Evolutionary conservation across 1,140 invertebrate species (phyloP).

Genomic region (Atta cephalotes): DNA sequence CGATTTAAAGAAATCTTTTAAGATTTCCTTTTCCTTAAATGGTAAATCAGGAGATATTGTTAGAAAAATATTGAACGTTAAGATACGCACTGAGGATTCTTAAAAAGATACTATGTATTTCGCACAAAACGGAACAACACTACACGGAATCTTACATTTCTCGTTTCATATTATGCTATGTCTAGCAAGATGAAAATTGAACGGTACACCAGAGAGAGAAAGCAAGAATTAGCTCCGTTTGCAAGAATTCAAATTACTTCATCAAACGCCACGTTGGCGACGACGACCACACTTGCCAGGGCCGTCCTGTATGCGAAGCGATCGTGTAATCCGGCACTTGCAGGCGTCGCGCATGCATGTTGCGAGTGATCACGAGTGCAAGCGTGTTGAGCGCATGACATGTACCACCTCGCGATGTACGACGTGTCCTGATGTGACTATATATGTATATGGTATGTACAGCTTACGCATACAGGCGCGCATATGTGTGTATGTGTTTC

Average conservation of each 20-base stretch:
- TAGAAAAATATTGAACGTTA: background rate
- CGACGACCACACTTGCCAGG: constrained; percentile 18
- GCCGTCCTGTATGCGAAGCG: constrained; percentile 45
- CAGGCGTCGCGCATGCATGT: constrained; percentile 39
- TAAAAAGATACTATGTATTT: background rate
- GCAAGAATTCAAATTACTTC: constrained; percentile 64
- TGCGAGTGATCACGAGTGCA: constrained; percentile 2
- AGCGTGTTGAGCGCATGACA: constrained; percentile 14
- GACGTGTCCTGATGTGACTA: constrained; percentile 60
- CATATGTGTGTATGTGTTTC: background rate
- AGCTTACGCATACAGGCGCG: background rate
- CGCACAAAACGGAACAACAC: background rate
- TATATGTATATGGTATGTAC: constrained; percentile 18
- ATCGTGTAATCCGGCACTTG: constrained; percentile 64
- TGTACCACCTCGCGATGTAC: constrained; percentile 52
- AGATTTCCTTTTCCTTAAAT: background rate
- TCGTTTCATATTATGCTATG: background rate
- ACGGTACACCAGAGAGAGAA: background rate
- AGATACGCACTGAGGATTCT: background rate
- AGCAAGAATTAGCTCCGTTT: constrained; percentile 39
- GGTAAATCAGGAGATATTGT: background rate
- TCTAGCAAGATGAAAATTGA: constrained; percentile 32
- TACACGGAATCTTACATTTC: background rate
- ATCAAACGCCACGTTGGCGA: constrained; percentile 41
- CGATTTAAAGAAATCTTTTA: background rate